Evolutionary conservation across 2,113 vertebrate species (phyloP).

Genomic region (Amazona vittata): DNA sequence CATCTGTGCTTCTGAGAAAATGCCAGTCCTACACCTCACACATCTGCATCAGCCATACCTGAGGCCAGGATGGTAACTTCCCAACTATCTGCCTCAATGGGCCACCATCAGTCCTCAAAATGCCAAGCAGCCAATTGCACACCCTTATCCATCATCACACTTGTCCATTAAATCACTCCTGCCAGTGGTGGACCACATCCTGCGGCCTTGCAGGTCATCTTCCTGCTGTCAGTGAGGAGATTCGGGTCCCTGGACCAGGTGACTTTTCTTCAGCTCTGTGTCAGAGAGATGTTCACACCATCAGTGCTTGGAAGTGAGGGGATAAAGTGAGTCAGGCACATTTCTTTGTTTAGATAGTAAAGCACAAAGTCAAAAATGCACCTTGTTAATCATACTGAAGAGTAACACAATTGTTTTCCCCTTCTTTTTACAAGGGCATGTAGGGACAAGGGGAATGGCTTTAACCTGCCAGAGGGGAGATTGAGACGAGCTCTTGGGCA

Average conservation of each 20-base stretch:
- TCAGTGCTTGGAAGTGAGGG: not conserved
- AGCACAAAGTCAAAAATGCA: not conserved
- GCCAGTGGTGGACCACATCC: not conserved
- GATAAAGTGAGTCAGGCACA: not conserved
- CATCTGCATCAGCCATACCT: not conserved
- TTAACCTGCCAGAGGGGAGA: not conserved
- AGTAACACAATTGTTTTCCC: not conserved
- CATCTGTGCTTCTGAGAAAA: not conserved
- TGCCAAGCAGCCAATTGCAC: accelerated
- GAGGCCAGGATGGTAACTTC: not conserved
- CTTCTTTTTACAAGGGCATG: not conserved
- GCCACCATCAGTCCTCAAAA: not conserved
- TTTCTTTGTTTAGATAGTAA: not conserved
- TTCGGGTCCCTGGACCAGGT: not conserved
- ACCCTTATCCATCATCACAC: not conserved
- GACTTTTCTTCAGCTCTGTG: not conserved
- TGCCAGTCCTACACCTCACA: not conserved
- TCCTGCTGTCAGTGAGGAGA: not conserved
- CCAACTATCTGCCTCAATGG: not conserved
- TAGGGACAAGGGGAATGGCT: not conserved
- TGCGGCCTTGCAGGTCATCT: not conserved
- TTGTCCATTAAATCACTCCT: not conserved
- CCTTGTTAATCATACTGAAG: not conserved
- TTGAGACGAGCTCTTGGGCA: not conserved
- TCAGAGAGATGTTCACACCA: not conserved